phyloP scores from a whole-genome alignment of 2,113 vertebrate species.

The Atrichornis clamosus region DNA sequence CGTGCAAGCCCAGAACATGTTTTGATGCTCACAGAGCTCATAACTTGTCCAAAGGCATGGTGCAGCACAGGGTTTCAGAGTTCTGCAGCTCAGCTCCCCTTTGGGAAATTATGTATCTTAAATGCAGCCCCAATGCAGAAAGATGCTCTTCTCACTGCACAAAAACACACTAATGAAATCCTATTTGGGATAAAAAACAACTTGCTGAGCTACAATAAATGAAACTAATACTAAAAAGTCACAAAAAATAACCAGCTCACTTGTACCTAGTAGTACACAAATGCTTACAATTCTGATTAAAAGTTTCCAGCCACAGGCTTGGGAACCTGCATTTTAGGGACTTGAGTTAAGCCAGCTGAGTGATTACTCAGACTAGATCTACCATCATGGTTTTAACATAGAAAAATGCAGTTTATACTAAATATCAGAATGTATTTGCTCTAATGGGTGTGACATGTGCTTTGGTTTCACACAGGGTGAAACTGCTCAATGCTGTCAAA shows the following conservation, averaged over 20 bases:
- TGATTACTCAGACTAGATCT: neutral
- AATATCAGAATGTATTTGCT: neutral
- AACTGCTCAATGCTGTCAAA: neutral
- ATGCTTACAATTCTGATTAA: neutral
- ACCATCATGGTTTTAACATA: neutral
- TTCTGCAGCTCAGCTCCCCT: neutral
- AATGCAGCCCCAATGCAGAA: neutral
- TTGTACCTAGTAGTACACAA: neutral
- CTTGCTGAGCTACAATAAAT: neutral
- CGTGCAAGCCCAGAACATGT: neutral
- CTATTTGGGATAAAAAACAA: neutral
- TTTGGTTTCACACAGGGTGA: neutral
- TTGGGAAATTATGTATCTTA: neutral
- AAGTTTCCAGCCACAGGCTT: neutral
- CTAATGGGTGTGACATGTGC: neutral
- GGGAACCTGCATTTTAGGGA: neutral
- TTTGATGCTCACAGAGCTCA: accelerated
- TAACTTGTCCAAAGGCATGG: neutral
- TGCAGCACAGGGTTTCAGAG: neutral
- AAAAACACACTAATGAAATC: neutral
- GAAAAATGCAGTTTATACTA: neutral
- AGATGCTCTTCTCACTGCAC: neutral
- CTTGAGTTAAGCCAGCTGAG: neutral
- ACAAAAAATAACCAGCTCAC: neutral
- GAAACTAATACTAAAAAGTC: neutral